Evolutionary conservation across 2,888 invertebrate genomes (phyloP), one percentile per base, ranked within the genome.

Genomic region (Cyclophora albipunctata): DNA sequence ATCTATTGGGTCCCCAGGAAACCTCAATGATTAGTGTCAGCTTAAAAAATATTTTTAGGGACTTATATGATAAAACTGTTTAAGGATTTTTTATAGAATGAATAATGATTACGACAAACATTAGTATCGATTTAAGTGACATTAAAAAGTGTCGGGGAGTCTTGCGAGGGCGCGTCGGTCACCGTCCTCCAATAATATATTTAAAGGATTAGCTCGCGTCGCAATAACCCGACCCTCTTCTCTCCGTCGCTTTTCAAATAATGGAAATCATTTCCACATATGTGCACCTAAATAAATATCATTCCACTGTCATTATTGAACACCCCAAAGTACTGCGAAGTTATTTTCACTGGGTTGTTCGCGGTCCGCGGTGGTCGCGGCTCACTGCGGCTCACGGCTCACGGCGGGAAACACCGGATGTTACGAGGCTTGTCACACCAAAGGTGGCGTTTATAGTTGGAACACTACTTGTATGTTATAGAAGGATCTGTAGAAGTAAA

Each of bases 241-340:
- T 65, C 66, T 65, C 67, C 63, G 62, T 58, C 77, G 80, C 84
- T 83, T 84, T 84, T 84, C 84, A 84, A 87, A 87, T 85, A 86
- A 86, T 85, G 84, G 80, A 83, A 84, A 86, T 86, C 84, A 86
- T 85, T 86, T 86, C 82, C 86, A 86, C 86, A 86, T 86, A 86
- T 85, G 85, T 81, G 85, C 86, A 82, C 84, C 84, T 84, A 85
- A 86, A 85, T 84, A 86, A 86, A 86, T 84, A 85, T 83, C 79
- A 84, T 85, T 78, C 74, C 69, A 64, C 69, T 76, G 78, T 84
- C 84, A 84, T 87, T 86, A 85, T 80, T 80, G 78, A 72, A 73
- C 81, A 69, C 76, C 78, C 67, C 73, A 60, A 67, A 69, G 70
- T 71, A 66, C 69, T 78, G 77, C 78, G 66, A 70, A 81, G 79